phyloP scores from a whole-genome alignment of 2,797 vertebrate genomes.

The Danionella dracula region DNA sequence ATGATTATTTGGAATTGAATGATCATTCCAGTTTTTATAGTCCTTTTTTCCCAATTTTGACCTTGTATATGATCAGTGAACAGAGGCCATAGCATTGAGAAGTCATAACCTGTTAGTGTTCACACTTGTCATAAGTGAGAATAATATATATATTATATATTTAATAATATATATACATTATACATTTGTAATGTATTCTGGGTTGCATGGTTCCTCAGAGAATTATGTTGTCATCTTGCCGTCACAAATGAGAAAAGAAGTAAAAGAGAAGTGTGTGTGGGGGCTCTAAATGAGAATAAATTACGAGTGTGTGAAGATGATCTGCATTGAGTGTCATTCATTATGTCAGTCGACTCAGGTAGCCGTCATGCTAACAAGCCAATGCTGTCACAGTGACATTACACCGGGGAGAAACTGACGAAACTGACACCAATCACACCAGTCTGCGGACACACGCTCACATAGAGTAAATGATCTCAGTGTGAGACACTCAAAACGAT shows the following conservation, averaged over 20 bases:
- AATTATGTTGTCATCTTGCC: not conserved
- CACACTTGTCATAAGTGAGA: conserved; percentile 13
- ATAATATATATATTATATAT: not conserved
- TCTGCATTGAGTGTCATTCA: conserved; percentile 38
- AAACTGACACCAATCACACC: conserved; percentile 25
- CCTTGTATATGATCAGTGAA: not conserved
- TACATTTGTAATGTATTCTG: not conserved
- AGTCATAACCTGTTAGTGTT: not conserved
- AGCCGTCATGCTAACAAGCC: conserved; percentile 41
- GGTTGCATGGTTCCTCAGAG: not conserved
- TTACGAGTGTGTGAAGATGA: conserved; percentile 17
- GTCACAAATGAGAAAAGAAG: conserved; percentile 16
- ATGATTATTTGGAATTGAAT: too few relatives aligned
- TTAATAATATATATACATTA: too few relatives aligned
- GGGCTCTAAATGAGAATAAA: conserved; percentile 29
- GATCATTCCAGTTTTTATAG: too few relatives aligned
- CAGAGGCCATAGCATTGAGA: not conserved
- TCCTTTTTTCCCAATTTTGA: too few relatives aligned
- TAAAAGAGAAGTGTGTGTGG: not conserved
- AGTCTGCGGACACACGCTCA: too few relatives aligned
- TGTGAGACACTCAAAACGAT: too few relatives aligned
- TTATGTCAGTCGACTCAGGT: conserved; percentile 45
- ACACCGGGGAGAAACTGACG: conserved; percentile 36
- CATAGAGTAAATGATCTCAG: too few relatives aligned
- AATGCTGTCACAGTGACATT: conserved; percentile 41